Evolutionary conservation across 2,113 vertebrate species (phyloP), one percentile per base, ranked within the genome.

Genomic region (Ursus arctos): DNA sequence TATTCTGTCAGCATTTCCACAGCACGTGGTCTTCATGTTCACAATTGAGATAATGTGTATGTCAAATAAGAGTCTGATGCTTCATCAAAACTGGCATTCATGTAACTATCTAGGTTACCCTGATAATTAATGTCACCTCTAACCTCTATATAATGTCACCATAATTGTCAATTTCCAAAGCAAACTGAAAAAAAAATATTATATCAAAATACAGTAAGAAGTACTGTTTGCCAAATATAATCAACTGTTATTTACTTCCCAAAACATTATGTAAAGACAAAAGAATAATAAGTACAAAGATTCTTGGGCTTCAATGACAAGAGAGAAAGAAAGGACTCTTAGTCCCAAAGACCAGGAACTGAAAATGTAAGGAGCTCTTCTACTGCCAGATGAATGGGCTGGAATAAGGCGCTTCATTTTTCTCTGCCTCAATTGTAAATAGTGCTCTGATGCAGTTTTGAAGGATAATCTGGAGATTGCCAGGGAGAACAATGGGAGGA

Each of bases 81-180:
- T 91, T 96, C 97, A 94, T 84, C 93, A 88, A 82, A 94, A 57
- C 53, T 57, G 36, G 69, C 67, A 91, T 63, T 91, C 67, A 61
- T 81, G 72, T 81, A 51, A 96, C 59, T 76, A 81, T 22, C 47
- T 83, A 79, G 16, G 61, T 93, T 88, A 88, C 43, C 36, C 69
- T 0, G 0, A 65, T 83, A 72, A 93, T 91, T 87, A 83, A 72
- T 71, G 16, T 84, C 22, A 12, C 53, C 31, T 49, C 74, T 93
- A 93, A 82, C 61, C 43, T 95, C 51, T 82, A 82, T 91, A 96
- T 67, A 87, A 72, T 71, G 53, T 80, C 21, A 74, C 16, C 1
- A 0, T 71, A 76, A 96, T 69, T 57, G 93, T 93, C 65, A 49
- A 76, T 82, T 96, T 96, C 67, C 81, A 79, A 93, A 79, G 74